Evolutionary conservation across 2,797 vertebrate species (phyloP), one percentile per base, ranked within the genome.

Genomic region (Catamblyrhynchus diadema): DNA sequence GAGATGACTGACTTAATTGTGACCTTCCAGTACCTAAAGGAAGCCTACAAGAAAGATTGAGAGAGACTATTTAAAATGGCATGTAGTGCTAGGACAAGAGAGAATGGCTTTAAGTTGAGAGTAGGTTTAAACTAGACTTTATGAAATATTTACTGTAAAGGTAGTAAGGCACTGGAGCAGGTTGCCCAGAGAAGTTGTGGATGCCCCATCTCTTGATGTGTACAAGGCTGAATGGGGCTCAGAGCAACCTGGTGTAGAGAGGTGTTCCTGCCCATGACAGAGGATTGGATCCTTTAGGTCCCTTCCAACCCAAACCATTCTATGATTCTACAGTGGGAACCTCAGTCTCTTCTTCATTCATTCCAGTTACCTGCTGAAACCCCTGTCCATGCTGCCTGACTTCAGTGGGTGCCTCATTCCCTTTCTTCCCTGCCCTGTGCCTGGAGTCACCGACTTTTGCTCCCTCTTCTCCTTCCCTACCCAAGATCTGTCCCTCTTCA

Each of bases 291-390:
- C 16, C 22, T 47, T 32, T 32, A 23, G 19, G 5, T 35, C 5
- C 13, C 13, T 71, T 72, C 45, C 73, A 65, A 53, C 32, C 0
- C 15, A 51, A 53, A 41, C 13, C 39, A 65, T 27, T 45, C 57
- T 45, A 16, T 16, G 28, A 39, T 50, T 39, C 50, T 27, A 0
- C 3, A 13, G 20, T 12, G 33, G 0, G 0, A 61, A 59, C 19
- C 11, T 35, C 27, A 22, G 1, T 33, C 27, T 66, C 44, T 54
- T 74, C 33, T 35, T 37, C 41, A 56, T 19, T 84, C 51, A 64
- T 35, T 25, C 42, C 42, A 61, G 23, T 23, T n/a, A 61, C 21
- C 18, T 42, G 28, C 42, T 42, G 73, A 77, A 90, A 61, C 2
- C 8, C 12, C 14, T 30, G 7, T 23, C 42, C 30, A 19, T 10